These are phyloP conservation scores for Labeo calbasu DNA, from an alignment of 2,797 vertebrate genomes.

Conservation along the genomic window DNA sequence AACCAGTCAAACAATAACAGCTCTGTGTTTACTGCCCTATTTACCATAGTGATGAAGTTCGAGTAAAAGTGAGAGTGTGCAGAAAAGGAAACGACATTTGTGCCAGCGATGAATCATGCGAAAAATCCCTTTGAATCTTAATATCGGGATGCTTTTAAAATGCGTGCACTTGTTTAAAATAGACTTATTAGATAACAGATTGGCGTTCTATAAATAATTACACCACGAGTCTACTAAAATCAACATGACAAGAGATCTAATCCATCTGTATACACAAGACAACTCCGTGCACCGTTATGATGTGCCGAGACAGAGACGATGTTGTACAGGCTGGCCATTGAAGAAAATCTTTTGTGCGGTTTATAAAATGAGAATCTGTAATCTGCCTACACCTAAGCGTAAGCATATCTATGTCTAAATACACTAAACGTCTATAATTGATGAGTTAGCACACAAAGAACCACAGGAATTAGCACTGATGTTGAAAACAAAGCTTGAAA, in stretches of 20 bases:
- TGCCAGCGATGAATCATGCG: constrained; percentile 1
- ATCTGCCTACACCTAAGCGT: neutral
- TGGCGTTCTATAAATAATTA: neutral
- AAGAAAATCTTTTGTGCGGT: neutral
- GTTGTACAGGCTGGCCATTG: neutral
- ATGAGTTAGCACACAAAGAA: constrained; percentile 20
- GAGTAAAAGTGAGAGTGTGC: constrained; percentile 8
- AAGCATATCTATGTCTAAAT: neutral
- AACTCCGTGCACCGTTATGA: neutral
- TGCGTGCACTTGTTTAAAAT: neutral
- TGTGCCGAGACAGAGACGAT: neutral
- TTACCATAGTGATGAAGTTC: constrained; percentile 17
- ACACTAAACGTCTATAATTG: neutral
- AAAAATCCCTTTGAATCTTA: constrained; percentile 6
- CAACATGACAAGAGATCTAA: neutral
- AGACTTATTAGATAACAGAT: neutral
- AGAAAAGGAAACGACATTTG: neutral
- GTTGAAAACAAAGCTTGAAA: constrained; percentile 30
- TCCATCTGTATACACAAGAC: neutral
- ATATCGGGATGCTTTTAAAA: constrained; percentile 1
- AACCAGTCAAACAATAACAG: constrained; percentile 51
- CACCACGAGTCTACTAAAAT: neutral
- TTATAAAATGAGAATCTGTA: neutral
- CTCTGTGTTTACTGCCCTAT: constrained; percentile 35
- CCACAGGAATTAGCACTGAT: constrained; percentile 10